Conservation (phyloP, 2,888 invertebrate genomes). For the Plebejus melissa region DNA sequence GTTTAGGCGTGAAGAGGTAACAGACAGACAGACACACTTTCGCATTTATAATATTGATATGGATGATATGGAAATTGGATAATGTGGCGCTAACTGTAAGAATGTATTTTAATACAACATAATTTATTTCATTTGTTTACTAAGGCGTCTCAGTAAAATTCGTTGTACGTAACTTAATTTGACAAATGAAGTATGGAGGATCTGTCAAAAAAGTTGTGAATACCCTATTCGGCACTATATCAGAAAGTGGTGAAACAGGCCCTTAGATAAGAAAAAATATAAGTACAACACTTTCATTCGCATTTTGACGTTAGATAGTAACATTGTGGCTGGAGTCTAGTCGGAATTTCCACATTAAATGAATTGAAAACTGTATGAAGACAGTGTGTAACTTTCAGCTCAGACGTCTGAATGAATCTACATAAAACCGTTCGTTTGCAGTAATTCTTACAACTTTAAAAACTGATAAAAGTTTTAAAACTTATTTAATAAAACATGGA, state of each 20-base stretch:
- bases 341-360: slow-evolving; percentile 8
- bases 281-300: too few species aligned
- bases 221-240: too few species aligned
- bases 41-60: too few species aligned
- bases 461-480: not conserved
- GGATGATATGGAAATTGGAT: too few species aligned
- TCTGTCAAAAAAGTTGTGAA: too few species aligned
- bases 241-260: too few species aligned
- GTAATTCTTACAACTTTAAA: not conserved
- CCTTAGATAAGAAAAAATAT: too few species aligned
- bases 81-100: too few species aligned
- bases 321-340: slow-evolving; percentile 2
- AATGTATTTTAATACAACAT: too few species aligned
- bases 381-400: slow-evolving; percentile 29
- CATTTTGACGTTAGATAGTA: not conserved
- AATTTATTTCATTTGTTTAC: not conserved
- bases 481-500: not conserved
- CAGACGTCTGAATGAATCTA: slow-evolving; percentile 28
- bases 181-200: too few species aligned
- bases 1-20: too few species aligned
- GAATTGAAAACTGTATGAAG: slow-evolving; percentile 4
- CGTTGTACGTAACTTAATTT: not conserved
- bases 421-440: slow-evolving; percentile 2
- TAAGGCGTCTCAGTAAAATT: not conserved
- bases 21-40: too few species aligned